Percentiles rank a stretch among this genome's conserved stretches.
These are phyloP conservation scores for Ophthalmolycus amberensis DNA, from an alignment of 2,113 vertebrate genomes.

Conservation along the genomic window DNA sequence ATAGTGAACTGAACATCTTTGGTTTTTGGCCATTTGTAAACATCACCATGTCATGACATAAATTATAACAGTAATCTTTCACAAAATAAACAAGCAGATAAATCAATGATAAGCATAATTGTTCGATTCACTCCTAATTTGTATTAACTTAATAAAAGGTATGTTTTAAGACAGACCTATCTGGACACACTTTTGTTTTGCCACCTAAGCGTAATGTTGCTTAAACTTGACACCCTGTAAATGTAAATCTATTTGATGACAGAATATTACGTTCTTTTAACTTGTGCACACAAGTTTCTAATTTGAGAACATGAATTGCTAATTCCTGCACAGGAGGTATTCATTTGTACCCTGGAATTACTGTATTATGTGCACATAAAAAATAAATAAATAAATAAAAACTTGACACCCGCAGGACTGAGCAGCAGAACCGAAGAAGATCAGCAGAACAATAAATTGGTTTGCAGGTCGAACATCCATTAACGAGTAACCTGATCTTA, in stretches of 20 bases:
- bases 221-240: neutral
- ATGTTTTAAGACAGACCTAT: neutral
- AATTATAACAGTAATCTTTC: neutral
- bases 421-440: neutral
- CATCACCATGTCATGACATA: neutral
- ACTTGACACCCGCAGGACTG: neutral
- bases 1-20: neutral
- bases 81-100: neutral
- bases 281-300: neutral
- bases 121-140: neutral
- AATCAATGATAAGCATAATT: neutral
- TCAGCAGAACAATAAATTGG: neutral
- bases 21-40: neutral
- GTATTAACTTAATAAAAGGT: neutral
- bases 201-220: neutral
- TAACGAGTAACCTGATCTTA: conserved; percentile 1
- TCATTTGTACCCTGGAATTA: neutral
- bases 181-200: neutral
- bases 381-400: neutral
- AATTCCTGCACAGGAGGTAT: neutral
- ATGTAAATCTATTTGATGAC: neutral
- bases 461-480: neutral
- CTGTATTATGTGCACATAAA: neutral
- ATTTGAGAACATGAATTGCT: neutral
- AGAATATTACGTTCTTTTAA: neutral